Evolutionary conservation across 2,888 invertebrate species (phyloP).

Genomic region (Notodonta ziczac): DNA sequence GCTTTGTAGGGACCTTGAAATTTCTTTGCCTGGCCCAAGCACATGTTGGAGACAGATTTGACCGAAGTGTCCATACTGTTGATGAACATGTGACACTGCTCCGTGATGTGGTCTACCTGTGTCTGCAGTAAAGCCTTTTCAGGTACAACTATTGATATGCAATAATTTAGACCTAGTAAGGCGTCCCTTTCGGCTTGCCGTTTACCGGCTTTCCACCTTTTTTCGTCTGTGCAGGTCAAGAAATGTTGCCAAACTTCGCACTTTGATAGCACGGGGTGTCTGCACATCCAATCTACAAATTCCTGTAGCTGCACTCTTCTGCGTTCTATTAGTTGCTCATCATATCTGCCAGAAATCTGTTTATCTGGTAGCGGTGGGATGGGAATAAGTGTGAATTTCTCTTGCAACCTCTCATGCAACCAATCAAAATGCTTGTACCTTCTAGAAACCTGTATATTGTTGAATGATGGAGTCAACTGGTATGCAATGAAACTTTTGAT

Average conservation of each 20-base stretch:
- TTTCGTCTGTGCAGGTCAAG: slow-evolving; percentile 98
- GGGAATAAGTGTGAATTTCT: slow-evolving; percentile 97
- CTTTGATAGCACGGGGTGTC: slow-evolving; percentile 96
- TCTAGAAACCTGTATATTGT: slow-evolving; percentile 95
- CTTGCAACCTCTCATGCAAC: slow-evolving; percentile 96
- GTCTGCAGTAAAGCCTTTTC: slow-evolving; percentile 90
- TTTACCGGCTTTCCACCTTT: slow-evolving; percentile 98
- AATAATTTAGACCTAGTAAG: slow-evolving; percentile 94
- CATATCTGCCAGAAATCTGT: slow-evolving; percentile 98
- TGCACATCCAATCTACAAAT: slow-evolving; percentile 98
- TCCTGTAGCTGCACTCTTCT: slow-evolving; percentile 96
- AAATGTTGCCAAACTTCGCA: slow-evolving; percentile 98
- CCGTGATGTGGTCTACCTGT: slow-evolving; percentile 92
- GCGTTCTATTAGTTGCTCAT: slow-evolving; percentile 98
- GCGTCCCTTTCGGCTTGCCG: slow-evolving; percentile 97
- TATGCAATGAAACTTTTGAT: slow-evolving; percentile 99
- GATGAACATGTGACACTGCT: slow-evolving; percentile 92
- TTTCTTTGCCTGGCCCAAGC: slow-evolving; percentile 94
- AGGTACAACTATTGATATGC: slow-evolving; percentile 94
- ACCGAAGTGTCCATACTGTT: slow-evolving; percentile 94
- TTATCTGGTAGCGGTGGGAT: slow-evolving; percentile 99
- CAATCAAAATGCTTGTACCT: slow-evolving; percentile 99
- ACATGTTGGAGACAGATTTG: slow-evolving; percentile 91
- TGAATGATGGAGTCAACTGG: slow-evolving; percentile 97
- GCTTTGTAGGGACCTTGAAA: slow-evolving; percentile 93